Conservation (phyloP, 2,113 vertebrate species). For the Eurystomus gularis region DNA sequence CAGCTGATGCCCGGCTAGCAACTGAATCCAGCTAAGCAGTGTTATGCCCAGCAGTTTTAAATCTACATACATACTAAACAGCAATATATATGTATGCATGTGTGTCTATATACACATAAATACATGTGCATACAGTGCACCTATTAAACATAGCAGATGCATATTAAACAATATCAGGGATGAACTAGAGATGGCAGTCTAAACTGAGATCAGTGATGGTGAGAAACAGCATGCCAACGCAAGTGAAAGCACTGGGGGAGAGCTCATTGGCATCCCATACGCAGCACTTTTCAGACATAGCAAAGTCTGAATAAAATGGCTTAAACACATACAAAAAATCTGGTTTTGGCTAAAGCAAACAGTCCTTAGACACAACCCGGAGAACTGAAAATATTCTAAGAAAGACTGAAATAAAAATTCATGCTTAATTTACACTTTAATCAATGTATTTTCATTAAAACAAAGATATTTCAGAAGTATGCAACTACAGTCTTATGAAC, state of each 20-base stretch:
- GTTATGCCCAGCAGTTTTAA: not conserved
- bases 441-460: not conserved
- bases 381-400: not conserved
- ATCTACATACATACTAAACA: not conserved
- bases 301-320: not conserved
- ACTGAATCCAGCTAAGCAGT: not conserved
- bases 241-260: not conserved
- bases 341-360: not conserved
- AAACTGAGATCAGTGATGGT: not conserved
- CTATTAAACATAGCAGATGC: not conserved
- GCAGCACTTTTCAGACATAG: not conserved
- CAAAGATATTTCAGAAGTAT: not conserved
- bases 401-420: not conserved
- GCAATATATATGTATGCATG: accelerated
- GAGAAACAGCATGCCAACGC: accelerated
- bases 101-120: not conserved
- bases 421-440: not conserved
- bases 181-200: constrained; percentile 55
- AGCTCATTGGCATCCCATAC: not conserved
- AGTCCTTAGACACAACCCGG: not conserved
- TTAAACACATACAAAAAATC: not conserved
- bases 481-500: not conserved
- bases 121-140: not conserved
- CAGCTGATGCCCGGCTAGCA: not conserved
- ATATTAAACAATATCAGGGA: not conserved